These are phyloP conservation scores for Meandrusa payeni DNA, from an alignment of 2,888 invertebrate species.

Conservation along the genomic window DNA sequence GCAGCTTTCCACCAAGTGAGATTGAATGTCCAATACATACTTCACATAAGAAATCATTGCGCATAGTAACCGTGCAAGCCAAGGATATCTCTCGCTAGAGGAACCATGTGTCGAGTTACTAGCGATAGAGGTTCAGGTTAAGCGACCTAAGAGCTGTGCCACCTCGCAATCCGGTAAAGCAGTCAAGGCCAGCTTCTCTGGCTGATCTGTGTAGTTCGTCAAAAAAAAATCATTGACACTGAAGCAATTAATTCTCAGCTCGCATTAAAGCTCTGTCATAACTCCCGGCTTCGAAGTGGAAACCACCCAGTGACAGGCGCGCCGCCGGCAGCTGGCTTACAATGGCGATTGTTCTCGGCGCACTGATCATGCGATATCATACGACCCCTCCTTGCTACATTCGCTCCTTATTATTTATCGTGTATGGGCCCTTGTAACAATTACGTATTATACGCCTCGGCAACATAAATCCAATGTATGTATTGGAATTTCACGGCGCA, in stretches of 20 bases:
- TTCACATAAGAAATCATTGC: no score
- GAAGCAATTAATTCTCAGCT: not conserved
- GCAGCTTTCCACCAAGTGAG: no score
- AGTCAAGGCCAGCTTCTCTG: no score
- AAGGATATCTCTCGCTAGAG: no score
- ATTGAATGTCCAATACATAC: no score
- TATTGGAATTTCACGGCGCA: conserved; percentile 4
- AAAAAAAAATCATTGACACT: no score
- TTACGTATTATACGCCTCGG: conserved; percentile 32
- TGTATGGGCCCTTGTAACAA: conserved; percentile 34
- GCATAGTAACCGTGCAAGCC: no score
- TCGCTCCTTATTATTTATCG: conserved; percentile 55
- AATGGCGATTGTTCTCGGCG: conserved; percentile 66
- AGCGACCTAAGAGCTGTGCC: no score
- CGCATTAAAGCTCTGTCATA: conserved; percentile 30
- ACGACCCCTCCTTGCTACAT: conserved; percentile 43
- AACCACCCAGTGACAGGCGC: conserved; percentile 59
- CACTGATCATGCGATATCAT: conserved; percentile 49
- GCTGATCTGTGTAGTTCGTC: no score
- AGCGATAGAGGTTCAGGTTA: no score
- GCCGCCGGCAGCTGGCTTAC: conserved; percentile 63
- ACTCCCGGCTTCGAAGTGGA: conserved; percentile 36
- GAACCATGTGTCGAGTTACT: no score
- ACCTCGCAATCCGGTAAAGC: no score
- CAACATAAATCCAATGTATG: conserved; percentile 15